A percentile compares a stretch with the other conserved stretches of the same genome.
phyloP scores from a whole-genome alignment of 1,140 invertebrate species.

The Lepidurus apus region DNA sequence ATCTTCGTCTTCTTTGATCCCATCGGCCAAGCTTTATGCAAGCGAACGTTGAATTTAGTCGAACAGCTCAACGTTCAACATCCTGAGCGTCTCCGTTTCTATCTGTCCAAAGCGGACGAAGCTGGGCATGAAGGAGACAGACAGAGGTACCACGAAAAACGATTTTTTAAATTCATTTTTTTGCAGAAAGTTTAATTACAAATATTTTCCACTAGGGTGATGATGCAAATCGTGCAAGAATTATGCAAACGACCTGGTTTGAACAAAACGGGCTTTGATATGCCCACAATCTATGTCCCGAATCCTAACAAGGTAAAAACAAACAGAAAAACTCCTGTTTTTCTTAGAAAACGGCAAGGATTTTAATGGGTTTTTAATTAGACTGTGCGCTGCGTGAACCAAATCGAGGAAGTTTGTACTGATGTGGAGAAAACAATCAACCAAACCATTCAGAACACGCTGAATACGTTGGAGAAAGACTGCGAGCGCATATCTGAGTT shows the following conservation, averaged over 20 bases:
- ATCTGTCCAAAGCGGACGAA: conserved; percentile 59
- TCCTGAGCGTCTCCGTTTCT: conserved; percentile 54
- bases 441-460: conserved; percentile 55
- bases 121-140: conserved; percentile 55
- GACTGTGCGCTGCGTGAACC: conserved; percentile 51
- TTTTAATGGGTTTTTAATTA: not conserved
- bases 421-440: conserved; percentile 58
- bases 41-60: conserved; percentile 55
- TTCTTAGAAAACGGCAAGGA: not conserved
- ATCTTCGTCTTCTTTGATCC: conserved; percentile 62
- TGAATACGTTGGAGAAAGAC: conserved; percentile 55
- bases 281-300: conserved; percentile 59
- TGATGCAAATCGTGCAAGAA: conserved; percentile 63
- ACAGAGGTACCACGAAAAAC: conserved; percentile 40
- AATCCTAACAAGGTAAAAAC: conserved; percentile 48
- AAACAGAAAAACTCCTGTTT: not conserved
- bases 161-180: not conserved
- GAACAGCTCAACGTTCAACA: conserved; percentile 54
- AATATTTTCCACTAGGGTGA: conserved; percentile 48
- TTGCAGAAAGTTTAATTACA: not conserved
- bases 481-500: conserved; percentile 49
- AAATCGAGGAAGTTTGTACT: conserved; percentile 56
- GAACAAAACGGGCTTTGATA: conserved; percentile 57
- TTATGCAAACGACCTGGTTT: conserved; percentile 56
- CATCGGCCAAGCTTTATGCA: conserved; percentile 59